Conservation (phyloP, 2,113 vertebrate genomes). For the Syngnathoides biaculeatus region DNA sequence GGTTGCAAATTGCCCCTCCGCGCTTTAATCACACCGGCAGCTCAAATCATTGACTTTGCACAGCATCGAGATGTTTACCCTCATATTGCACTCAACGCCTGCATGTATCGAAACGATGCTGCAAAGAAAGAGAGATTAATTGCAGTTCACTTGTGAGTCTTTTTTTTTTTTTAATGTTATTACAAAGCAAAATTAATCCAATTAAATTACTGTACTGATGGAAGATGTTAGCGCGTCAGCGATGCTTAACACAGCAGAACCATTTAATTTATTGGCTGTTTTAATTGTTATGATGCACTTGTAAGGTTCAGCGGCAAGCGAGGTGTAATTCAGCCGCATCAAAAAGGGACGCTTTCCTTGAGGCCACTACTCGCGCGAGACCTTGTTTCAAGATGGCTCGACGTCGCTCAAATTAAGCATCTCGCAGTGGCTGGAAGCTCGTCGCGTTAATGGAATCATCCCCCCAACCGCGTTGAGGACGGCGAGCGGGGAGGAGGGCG, state of each 20-base stretch:
- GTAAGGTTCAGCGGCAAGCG: slow-evolving; percentile 82
- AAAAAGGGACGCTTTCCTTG: slow-evolving; percentile 80
- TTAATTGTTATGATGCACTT: slow-evolving; percentile 80
- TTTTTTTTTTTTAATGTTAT: slow-evolving; percentile 50
- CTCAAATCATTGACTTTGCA: slow-evolving; percentile 69
- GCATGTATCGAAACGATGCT: slow-evolving; percentile 53
- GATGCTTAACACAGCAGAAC: slow-evolving; percentile 68
- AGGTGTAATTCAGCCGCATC: slow-evolving; percentile 89
- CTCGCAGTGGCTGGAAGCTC: slow-evolving; percentile 88
- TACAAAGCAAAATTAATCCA: slow-evolving; percentile 61
- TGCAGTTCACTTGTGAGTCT: slow-evolving; percentile 36
- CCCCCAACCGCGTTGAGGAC: slow-evolving; percentile 78
- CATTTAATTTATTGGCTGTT: slow-evolving; percentile 93
- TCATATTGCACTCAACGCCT: slow-evolving; percentile 46
- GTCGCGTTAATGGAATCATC: slow-evolving; percentile 93
- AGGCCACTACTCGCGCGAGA: slow-evolving; percentile 87
- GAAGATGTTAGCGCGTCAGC: slow-evolving; percentile 37
- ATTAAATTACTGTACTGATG: slow-evolving; percentile 44
- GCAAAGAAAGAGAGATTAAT: slow-evolving; percentile 50
- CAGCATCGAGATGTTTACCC: slow-evolving; percentile 61
- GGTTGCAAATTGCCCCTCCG: slow-evolving; percentile 64
- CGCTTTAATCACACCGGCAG: slow-evolving; percentile 62
- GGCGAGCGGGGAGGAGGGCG: slow-evolving; percentile 79
- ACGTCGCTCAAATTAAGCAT: slow-evolving; percentile 96
- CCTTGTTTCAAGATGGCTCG: slow-evolving; percentile 85